Evolutionary conservation across 2,113 vertebrate genomes (phyloP).

Genomic region (Pholis gunnellus): DNA sequence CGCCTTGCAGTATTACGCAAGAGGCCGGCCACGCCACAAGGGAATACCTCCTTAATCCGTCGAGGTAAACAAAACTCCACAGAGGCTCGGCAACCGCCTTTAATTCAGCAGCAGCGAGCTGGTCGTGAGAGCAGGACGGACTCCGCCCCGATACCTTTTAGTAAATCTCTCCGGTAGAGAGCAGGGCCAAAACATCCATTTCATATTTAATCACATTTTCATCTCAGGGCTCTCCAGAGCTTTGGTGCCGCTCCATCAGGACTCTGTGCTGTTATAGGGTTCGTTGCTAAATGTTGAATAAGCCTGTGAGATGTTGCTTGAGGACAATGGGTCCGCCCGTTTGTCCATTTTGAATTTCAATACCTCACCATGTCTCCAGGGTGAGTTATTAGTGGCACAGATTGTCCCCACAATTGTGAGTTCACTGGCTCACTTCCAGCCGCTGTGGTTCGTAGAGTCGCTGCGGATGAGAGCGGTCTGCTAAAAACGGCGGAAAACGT

Average conservation of each 20-base stretch:
- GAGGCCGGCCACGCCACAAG: not conserved
- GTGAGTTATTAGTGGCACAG: not conserved
- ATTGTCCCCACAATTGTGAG: not conserved
- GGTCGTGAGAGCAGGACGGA: constrained; percentile 9
- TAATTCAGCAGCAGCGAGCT: constrained; percentile 42
- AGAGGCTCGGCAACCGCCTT: constrained; percentile 35
- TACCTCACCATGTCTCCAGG: not conserved
- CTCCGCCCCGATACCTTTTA: constrained; percentile 46
- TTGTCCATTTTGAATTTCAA: not conserved
- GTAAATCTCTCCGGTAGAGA: constrained; percentile 35
- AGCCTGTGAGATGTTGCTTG: not conserved
- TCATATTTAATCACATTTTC: constrained; percentile 65
- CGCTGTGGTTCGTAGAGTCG: not conserved
- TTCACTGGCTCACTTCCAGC: constrained; percentile 12
- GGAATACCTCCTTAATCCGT: constrained; percentile 33
- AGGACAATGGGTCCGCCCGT: not conserved
- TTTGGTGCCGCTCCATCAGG: constrained; percentile 22
- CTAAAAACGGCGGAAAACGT: constrained; percentile 13
- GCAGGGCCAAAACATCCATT: constrained; percentile 44
- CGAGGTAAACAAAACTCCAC: constrained; percentile 28
- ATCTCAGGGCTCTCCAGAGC: constrained; percentile 36
- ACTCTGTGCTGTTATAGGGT: not conserved
- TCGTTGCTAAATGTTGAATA: constrained; percentile 12
- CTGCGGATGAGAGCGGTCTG: constrained; percentile 6
- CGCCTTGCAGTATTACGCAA: constrained; percentile 5